Percentiles rank a stretch among this genome's conserved stretches.
Evolutionary conservation across 2,888 invertebrate species (phyloP).

Genomic region (Sicus ferrugineus): DNA sequence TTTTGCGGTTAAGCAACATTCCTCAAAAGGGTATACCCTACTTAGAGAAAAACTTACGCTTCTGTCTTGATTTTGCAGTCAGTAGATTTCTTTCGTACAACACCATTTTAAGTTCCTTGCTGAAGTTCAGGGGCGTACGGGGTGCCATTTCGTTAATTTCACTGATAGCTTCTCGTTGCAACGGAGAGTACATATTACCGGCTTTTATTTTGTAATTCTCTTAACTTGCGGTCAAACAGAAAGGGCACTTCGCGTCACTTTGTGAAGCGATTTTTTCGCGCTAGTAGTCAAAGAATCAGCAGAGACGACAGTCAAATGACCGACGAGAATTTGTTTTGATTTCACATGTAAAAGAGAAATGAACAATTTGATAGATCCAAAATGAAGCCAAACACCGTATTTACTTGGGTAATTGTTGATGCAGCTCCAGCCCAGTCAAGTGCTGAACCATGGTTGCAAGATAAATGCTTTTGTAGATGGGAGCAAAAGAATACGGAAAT

Average conservation of each 20-base stretch:
- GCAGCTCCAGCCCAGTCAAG: too few species aligned
- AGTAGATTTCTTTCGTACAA: slow-evolving; percentile 71
- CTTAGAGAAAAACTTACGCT: slow-evolving; percentile 61
- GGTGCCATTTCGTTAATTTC: slow-evolving; percentile 18
- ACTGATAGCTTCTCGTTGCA: slow-evolving; percentile 11
- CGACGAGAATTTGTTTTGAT: too few species aligned
- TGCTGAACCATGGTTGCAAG: too few species aligned
- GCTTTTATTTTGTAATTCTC: neutral
- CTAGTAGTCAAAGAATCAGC: neutral
- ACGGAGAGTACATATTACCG: slow-evolving; percentile 13
- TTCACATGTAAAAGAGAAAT: too few species aligned
- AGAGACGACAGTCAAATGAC: neutral
- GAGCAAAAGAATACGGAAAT: too few species aligned
- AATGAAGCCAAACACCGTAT: slow-evolving; percentile 9
- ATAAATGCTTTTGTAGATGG: too few species aligned
- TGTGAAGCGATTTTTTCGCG: neutral
- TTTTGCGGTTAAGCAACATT: neutral
- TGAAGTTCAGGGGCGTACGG: slow-evolving; percentile 66
- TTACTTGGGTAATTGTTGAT: too few species aligned
- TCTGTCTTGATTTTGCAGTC: slow-evolving; percentile 69
- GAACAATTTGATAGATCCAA: slow-evolving; percentile 9
- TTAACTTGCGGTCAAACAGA: too few species aligned
- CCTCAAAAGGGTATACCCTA: neutral
- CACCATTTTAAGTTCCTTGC: slow-evolving; percentile 70
- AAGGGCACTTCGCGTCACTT: too few species aligned